A percentile compares a stretch with the other conserved stretches of the same genome.
Conservation (phyloP, 2,797 vertebrate genomes). For the Sebastes diaconus region DNA sequence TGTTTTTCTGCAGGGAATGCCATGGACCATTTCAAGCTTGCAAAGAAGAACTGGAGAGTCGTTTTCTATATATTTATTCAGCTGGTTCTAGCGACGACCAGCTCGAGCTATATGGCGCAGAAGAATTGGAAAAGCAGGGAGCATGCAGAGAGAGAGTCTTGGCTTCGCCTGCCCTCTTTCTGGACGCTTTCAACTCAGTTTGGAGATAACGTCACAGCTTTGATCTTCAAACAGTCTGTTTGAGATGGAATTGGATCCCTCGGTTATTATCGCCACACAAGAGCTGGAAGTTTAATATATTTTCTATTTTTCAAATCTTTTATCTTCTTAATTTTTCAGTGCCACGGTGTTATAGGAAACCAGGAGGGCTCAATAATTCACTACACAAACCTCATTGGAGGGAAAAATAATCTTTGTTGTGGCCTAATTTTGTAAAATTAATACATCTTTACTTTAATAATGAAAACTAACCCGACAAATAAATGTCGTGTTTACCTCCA, state of each 20-base stretch:
- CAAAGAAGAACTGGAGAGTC: neutral
- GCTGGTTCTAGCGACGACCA: neutral
- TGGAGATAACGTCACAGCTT: slow-evolving; percentile 61
- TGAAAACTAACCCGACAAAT: slow-evolving; percentile 23
- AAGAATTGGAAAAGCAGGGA: neutral
- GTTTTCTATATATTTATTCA: neutral
- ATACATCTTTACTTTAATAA: slow-evolving; percentile 52
- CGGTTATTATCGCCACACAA: slow-evolving; percentile 52
- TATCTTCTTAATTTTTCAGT: slow-evolving; percentile 61
- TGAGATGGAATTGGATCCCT: slow-evolving; percentile 64
- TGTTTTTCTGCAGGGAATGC: neutral
- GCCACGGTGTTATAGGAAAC: slow-evolving; percentile 30
- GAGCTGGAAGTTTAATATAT: slow-evolving; percentile 55
- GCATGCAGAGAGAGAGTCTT: neutral
- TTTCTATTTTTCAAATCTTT: slow-evolving; percentile 60
- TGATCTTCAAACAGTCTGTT: slow-evolving; percentile 68
- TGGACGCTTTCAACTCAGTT: slow-evolving; percentile 47
- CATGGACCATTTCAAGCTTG: neutral
- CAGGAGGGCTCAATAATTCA: slow-evolving; percentile 54
- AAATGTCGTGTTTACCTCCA: slow-evolving; percentile 15
- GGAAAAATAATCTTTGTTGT: slow-evolving; percentile 14
- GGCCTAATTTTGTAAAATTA: slow-evolving; percentile 42
- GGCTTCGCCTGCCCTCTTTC: slow-evolving; percentile 28
- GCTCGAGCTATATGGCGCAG: neutral
- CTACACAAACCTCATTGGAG: slow-evolving; percentile 26